A percentile compares a stretch with the other conserved stretches of the same genome.
phyloP scores from a whole-genome alignment of 1,140 invertebrate genomes.

The Drosophila parabipectinata region DNA sequence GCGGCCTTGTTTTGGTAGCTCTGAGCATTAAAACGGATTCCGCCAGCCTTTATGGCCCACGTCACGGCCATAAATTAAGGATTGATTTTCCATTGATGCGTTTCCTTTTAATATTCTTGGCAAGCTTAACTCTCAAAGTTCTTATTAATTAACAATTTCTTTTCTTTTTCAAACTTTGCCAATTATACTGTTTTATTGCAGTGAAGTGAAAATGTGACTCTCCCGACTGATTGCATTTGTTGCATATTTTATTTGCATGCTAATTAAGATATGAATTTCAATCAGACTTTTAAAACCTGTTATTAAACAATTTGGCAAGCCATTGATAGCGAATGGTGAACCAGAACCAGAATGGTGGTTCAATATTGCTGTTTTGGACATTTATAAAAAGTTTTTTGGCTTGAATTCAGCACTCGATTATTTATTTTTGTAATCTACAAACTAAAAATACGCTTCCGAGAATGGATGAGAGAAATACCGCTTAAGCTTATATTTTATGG shows the following conservation, averaged over 20 bases:
- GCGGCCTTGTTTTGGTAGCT: conserved; percentile 48
- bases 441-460: conserved; percentile 11
- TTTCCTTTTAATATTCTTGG: background rate
- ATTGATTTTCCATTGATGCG: conserved; percentile 8
- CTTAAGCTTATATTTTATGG: conserved; percentile 26
- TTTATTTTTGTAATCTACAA: conserved; percentile 19
- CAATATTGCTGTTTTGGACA: background rate
- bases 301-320: background rate
- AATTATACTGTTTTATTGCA: conserved; percentile 8
- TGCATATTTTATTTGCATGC: conserved; percentile 9
- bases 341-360: conserved; percentile 19
- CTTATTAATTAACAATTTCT: conserved; percentile 6
- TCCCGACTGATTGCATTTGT: background rate
- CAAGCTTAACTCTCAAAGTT: conserved; percentile 23
- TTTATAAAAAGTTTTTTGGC: background rate
- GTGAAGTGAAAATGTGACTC: background rate
- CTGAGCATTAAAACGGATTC: conserved; percentile 29
- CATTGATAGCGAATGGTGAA: conserved; percentile 16
- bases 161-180: background rate
- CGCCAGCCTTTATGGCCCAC: conserved; percentile 29
- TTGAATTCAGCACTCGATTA: conserved; percentile 4
- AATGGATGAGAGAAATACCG: conserved; percentile 15
- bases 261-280: conserved; percentile 13
- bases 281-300: conserved; percentile 11
- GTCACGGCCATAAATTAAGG: conserved; percentile 5